Base-by-base conservation (phyloP, 2,888 invertebrate species). In the Andricus quercusramuli region DNA sequence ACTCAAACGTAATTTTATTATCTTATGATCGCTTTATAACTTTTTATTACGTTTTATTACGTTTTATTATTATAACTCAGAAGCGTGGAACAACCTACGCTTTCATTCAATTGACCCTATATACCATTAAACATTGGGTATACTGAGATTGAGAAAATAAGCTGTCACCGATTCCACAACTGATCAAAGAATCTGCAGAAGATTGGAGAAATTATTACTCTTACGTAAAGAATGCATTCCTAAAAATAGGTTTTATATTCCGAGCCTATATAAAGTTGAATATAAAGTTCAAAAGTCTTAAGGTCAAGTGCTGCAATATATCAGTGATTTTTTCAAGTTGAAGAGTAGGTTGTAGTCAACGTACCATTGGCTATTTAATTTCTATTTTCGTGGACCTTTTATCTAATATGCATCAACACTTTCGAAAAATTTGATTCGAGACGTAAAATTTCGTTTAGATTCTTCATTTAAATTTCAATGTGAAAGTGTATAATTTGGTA, bases 161-260 rank as follows among this genome's bases (percentile, higher is more conserved):
- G 13, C 47, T 25, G 51, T 64, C 64, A 64, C 29, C 37, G 56
- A 74, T 74, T 51, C 20, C 29, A 20, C 47, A n/a, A n/a, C 13
- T 32, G 62, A 65, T 79, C n/a, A 77, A 79, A 56, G 47, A 47
- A 37, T 32, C n/a, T 56, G 11, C n/a, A 56, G 32, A 32, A 51
- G n/a, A 5, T 32, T 11, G 8, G 2, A 74, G 56, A 74, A 22
- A 11, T 11, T 32, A n/a, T 32, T n/a, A n/a, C n/a, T n/a, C 1
- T 70, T 51, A 20, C 29, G 32, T n/a, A 37, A 74, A 56, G 25
- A 74, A 22, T 74, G 29, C 15, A 29, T 74, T 74, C 22, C 22
- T 41, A 76, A 78, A 78, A 80, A 78, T 76, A 3, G 32, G 44
- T 17, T 25, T 65, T 67, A 59, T n/a, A 77, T 77, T 79, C 2